These are phyloP conservation scores for Habrosyne pyritoides DNA, from an alignment of 2,888 invertebrate genomes.

Conservation along the genomic window DNA sequence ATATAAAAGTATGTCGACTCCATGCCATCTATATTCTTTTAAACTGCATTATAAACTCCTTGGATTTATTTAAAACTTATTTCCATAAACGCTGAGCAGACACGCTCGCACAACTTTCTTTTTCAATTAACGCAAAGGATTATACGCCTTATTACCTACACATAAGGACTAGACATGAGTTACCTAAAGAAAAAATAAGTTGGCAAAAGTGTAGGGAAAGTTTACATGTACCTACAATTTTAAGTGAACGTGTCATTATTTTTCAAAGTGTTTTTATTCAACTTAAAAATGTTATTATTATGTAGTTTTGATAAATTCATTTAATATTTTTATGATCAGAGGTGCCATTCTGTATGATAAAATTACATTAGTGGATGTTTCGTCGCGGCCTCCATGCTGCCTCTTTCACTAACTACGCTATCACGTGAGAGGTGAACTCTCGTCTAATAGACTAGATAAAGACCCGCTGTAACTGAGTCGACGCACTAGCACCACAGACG, in stretches of 20 bases:
- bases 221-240: slow-evolving; percentile 1
- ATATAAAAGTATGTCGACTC: slow-evolving; percentile 28
- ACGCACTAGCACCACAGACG: too few species aligned
- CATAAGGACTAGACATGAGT: background rate
- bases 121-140: slow-evolving; percentile 22
- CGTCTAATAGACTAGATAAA: too few species aligned
- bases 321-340: too few species aligned
- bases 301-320: background rate
- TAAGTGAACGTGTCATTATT: background rate
- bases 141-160: slow-evolving; percentile 33
- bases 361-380: too few species aligned
- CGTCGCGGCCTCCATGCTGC: too few species aligned
- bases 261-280: background rate
- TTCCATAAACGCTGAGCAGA: slow-evolving; percentile 58
- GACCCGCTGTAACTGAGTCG: too few species aligned
- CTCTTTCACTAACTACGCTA: too few species aligned
- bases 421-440: too few species aligned
- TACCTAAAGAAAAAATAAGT: background rate
- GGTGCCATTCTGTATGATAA: too few species aligned
- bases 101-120: slow-evolving; percentile 11
- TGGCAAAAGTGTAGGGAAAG: background rate
- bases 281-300: background rate
- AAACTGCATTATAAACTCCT: slow-evolving; percentile 68
- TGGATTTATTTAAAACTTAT: slow-evolving; percentile 74
- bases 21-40: slow-evolving; percentile 37